Base-by-base conservation (phyloP, 2,888 invertebrate species). In the Scaptomyza tumidula region DNA sequence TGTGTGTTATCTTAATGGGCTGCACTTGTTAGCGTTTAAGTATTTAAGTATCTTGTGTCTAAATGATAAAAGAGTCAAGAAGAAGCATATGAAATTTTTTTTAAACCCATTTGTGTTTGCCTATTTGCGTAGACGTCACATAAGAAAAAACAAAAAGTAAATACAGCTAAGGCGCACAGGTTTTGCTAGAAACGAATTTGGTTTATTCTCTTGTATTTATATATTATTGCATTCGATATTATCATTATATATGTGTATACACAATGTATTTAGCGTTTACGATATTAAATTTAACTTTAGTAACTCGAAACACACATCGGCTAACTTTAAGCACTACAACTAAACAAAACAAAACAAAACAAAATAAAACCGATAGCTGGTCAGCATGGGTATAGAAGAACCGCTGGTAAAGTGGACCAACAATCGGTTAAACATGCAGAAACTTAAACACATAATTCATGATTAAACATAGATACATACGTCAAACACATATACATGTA, bases 331-430 rank as follows among this genome's bases (percentile, higher is more conserved):
- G 75, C 67, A 71, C 53, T 58, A 64, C 74, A 82, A 46, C 43
- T 50, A 67, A 48, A 16, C 41, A 24, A 24, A 24, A 24, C 24
- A 41, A 41, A 41, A 41, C 7, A 39, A 16, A 41, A 41, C 3
- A 9, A 41, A 41, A 16, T 7, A 16, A 60, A 76, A 82, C 89
- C 80, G 85, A 90, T 80, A 70, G 84, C 78, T 88, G 80, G 80
- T 75, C 77, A 79, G 61, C 58, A 62, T 56, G 68, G 70, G 64
- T 54, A 45, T 16, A 41, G 52, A 71, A 78, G 75, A 79, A 69
- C 73, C 81, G 91, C 91, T 91, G 91, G 91, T 92, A 86, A 90
- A 90, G 91, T 91, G 91, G 91, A 91, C 91, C 91, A 91, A 91
- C 86, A 81, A 82, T 84, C 84, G 84, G 84, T 84, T 78, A 70